These are phyloP conservation scores for Sarcophaga variegata DNA, from an alignment of 2,888 invertebrate genomes.

Conservation along the genomic window DNA sequence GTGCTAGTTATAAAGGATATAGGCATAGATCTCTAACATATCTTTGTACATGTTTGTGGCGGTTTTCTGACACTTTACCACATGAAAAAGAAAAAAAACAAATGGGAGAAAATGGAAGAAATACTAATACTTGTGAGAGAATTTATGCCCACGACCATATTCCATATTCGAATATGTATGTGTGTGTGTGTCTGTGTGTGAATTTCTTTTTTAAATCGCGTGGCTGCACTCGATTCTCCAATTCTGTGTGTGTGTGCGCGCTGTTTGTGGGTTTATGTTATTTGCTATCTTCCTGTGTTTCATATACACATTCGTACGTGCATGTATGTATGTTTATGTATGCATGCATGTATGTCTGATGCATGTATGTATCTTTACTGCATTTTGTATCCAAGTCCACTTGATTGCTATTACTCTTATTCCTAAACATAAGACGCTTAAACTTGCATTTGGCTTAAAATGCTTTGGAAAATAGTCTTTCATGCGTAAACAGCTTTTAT, in stretches of 20 bases:
- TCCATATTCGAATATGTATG: neutral
- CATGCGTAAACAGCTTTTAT: conserved; percentile 67
- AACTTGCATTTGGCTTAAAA: conserved; percentile 68
- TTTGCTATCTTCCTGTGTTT: no score
- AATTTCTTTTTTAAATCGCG: conserved; percentile 5
- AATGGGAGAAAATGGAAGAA: neutral
- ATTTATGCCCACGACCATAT: conserved; percentile 14
- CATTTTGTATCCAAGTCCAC: conserved; percentile 54
- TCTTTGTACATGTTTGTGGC: conserved; percentile 17
- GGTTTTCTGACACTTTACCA: neutral
- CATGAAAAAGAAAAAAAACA: neutral
- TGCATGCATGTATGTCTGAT: neutral
- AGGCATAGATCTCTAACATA: conserved; percentile 24
- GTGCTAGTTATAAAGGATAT: neutral
- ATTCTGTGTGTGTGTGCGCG: neutral
- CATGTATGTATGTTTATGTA: no score
- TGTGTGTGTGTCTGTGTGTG: neutral
- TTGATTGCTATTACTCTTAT: conserved; percentile 61
- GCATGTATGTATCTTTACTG: conserved; percentile 25
- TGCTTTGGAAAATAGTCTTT: conserved; percentile 58
- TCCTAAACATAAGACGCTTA: conserved; percentile 65
- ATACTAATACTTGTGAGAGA: neutral
- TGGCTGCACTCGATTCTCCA: neutral
- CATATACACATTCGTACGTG: no score
- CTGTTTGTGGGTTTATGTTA: no score